Evolutionary conservation across 2,797 vertebrate genomes (phyloP).

Genomic region (Graptemys geographica): DNA sequence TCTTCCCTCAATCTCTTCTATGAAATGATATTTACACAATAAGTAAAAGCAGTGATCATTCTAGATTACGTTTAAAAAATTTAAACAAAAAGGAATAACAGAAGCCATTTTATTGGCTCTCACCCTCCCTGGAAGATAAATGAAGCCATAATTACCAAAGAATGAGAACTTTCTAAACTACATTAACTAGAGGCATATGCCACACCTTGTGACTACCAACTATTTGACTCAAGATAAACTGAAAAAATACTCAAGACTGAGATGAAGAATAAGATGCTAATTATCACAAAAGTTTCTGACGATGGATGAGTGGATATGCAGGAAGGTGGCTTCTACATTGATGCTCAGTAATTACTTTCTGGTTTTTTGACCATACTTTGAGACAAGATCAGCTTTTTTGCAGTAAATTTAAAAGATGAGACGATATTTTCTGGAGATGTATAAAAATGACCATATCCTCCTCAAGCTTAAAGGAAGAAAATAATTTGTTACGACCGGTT

Average conservation of each 20-base stretch:
- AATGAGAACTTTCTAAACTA: background rate
- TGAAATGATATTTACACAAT: conserved; percentile 36
- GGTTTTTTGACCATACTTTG: background rate
- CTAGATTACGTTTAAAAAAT: conserved; percentile 7
- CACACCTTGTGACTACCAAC: background rate
- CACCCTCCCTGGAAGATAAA: background rate
- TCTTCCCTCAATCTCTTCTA: conserved; percentile 20
- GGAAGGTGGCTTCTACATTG: conserved; percentile 49
- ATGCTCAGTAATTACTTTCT: conserved; percentile 39
- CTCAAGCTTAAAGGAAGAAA: background rate
- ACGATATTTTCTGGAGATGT: background rate
- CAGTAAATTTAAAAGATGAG: conserved; percentile 20
- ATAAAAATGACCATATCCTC: background rate
- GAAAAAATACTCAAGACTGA: background rate
- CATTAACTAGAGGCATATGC: background rate
- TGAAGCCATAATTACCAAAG: background rate
- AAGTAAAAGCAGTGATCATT: conserved; percentile 33
- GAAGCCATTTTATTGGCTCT: background rate
- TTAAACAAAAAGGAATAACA: conserved; percentile 17
- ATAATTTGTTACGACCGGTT: background rate
- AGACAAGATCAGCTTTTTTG: conserved; percentile 12
- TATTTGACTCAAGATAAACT: background rate
- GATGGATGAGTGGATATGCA: background rate
- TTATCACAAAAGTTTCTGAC: background rate
- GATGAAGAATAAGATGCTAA: background rate